Evolutionary conservation across 1,140 invertebrate species (phyloP).

Genomic region (Palaemon carinicauda): DNA sequence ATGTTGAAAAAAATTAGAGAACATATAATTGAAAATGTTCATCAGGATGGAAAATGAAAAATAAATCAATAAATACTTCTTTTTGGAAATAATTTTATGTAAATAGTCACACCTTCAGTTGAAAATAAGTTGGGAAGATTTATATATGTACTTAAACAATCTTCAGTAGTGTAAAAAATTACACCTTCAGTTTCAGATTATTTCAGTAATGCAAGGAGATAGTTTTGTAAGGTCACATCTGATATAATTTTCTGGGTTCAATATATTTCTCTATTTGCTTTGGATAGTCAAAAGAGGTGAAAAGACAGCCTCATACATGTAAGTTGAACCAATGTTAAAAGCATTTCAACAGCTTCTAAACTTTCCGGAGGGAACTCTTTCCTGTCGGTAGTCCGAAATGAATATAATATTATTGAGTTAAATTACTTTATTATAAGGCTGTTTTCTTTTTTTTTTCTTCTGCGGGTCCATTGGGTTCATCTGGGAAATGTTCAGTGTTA

Average conservation of each 20-base stretch:
- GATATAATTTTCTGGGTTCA: conserved; percentile 32
- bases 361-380: conserved; percentile 7
- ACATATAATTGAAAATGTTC: no score
- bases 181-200: conserved; percentile 2
- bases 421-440: conserved; percentile 1
- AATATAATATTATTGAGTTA: neutral
- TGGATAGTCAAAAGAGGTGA: conserved; percentile 3
- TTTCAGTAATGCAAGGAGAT: neutral
- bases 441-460: neutral
- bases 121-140: no score
- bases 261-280: conserved; percentile 20
- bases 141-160: no score
- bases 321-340: conserved; percentile 15
- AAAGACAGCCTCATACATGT: conserved; percentile 10
- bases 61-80: no score
- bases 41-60: no score
- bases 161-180: no score
- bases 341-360: neutral
- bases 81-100: no score
- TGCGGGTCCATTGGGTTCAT: conserved; percentile 28
- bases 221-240: neutral
- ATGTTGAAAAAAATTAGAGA: no score
- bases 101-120: no score
- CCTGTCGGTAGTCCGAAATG: neutral
- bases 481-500: conserved; percentile 31